Conservation (phyloP, 2,113 vertebrate genomes). For the Phalacrocorax aristotelis region DNA sequence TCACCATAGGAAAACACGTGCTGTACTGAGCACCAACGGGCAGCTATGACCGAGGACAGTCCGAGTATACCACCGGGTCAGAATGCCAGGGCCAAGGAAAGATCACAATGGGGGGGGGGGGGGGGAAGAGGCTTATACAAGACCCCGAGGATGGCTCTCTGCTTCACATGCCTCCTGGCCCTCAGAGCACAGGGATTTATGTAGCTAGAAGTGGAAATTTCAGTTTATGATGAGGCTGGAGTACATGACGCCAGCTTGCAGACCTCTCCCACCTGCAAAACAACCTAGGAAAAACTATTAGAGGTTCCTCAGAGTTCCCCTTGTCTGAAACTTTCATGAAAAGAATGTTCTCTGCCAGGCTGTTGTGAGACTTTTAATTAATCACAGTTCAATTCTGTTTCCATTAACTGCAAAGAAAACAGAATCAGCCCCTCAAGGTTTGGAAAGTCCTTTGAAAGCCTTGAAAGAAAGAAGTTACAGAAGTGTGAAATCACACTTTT, state of each 20-base stretch:
- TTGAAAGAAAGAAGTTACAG: neutral
- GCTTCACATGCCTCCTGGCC: neutral
- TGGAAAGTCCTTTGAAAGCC: neutral
- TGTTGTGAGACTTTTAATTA: neutral
- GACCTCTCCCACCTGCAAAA: neutral
- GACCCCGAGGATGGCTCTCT: neutral
- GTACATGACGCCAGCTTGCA: neutral
- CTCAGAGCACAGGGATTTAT: neutral
- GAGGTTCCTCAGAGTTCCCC: neutral
- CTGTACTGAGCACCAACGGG: neutral
- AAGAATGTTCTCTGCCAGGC: neutral
- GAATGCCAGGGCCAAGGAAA: neutral
- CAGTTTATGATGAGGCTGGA: neutral
- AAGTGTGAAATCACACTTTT: neutral
- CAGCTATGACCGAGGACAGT: neutral
- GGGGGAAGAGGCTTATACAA: neutral
- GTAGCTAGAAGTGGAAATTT: neutral
- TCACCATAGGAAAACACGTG: neutral
- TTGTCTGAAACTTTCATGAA: neutral
- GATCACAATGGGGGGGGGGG: neutral
- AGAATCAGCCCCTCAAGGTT: neutral
- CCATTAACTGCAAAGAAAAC: neutral
- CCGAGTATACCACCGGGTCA: neutral
- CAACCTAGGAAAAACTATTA: neutral
- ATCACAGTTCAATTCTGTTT: slow-evolving; percentile 18